A percentile compares a stretch with the other conserved stretches of the same genome.
phyloP scores from a whole-genome alignment of 2,113 vertebrate species.

The Chaetorhynchus papuensis region DNA sequence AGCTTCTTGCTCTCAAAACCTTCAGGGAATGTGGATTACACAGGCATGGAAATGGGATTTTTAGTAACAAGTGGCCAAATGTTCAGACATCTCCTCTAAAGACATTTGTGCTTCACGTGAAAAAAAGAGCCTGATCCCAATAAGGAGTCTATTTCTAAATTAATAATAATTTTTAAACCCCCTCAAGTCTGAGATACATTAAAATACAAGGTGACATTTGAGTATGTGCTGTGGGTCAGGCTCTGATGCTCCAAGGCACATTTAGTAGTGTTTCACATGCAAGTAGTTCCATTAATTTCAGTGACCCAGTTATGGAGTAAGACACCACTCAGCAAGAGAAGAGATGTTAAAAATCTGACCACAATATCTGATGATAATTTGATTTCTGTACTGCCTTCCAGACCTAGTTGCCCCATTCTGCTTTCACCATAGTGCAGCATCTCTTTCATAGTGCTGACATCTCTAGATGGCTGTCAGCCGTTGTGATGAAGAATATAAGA shows the following conservation, averaged over 20 bases:
- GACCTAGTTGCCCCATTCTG: not conserved
- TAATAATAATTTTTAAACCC: not conserved
- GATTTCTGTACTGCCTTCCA: conserved; percentile 19
- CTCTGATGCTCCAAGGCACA: conserved; percentile 7
- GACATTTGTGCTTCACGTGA: conserved; percentile 7
- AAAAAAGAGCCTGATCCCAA: not conserved
- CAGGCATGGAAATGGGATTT: conserved; percentile 39
- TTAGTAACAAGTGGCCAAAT: conserved; percentile 47
- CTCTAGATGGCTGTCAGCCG: not conserved
- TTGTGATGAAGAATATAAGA: not conserved
- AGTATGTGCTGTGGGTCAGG: conserved; percentile 20
- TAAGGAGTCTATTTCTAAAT: conserved; percentile 44
- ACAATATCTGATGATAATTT: conserved; percentile 40
- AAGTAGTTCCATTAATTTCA: conserved; percentile 51
- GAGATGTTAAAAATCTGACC: conserved; percentile 37
- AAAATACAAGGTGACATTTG: conserved; percentile 58
- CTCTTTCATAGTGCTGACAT: conserved; percentile 39
- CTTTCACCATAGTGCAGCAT: not conserved
- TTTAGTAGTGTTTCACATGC: conserved; percentile 17
- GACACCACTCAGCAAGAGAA: not conserved
- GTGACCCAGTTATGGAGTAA: conserved; percentile 44
- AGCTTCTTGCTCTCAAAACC: conserved; percentile 35
- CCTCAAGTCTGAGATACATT: conserved; percentile 14
- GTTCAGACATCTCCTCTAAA: conserved; percentile 8
- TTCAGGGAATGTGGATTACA: conserved; percentile 38